Evolutionary conservation across 2,888 invertebrate genomes (phyloP).

Genomic region (Drosophila austrosaltans): DNA sequence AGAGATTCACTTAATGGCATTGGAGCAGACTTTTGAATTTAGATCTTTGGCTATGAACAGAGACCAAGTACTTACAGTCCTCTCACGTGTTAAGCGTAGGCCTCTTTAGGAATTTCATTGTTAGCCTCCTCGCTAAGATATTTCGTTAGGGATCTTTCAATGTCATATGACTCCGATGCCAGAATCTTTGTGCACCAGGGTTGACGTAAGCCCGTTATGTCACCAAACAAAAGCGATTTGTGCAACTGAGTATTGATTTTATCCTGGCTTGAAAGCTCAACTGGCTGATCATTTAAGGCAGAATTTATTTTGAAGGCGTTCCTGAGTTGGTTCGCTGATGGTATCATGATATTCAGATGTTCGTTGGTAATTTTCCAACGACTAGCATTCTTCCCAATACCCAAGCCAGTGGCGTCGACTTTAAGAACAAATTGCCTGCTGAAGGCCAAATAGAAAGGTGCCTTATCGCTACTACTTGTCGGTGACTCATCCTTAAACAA

Average conservation of each 20-base stretch:
- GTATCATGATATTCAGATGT: slow-evolving; percentile 71
- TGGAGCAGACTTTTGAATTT: not conserved
- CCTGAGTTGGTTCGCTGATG: slow-evolving; percentile 62
- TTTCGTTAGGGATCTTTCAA: slow-evolving; percentile 61
- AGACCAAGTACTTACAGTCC: not conserved
- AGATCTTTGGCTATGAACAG: not conserved
- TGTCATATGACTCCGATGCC: slow-evolving; percentile 78
- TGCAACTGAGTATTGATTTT: slow-evolving; percentile 69
- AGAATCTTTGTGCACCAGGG: slow-evolving; percentile 79
- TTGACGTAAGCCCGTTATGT: slow-evolving; percentile 73
- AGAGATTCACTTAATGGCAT: not conserved
- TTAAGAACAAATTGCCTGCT: slow-evolving; percentile 62
- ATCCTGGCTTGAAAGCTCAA: slow-evolving; percentile 38
- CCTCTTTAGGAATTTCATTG: slow-evolving; percentile 69
- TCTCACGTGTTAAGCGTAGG: slow-evolving; percentile 57
- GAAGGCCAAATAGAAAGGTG: slow-evolving; percentile 53
- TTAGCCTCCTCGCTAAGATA: slow-evolving; percentile 60
- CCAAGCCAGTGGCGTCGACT: slow-evolving; percentile 44
- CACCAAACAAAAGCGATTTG: slow-evolving; percentile 74
- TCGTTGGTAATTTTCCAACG: slow-evolving; percentile 78
- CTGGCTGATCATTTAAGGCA: slow-evolving; percentile 36
- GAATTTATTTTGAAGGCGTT: slow-evolving; percentile 34
- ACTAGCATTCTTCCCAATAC: slow-evolving; percentile 53
- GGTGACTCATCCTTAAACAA: slow-evolving; percentile 52
- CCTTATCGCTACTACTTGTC: not conserved